Base-by-base conservation (phyloP, 2,113 vertebrate species). In the Andinoacara biseriatus region DNA sequence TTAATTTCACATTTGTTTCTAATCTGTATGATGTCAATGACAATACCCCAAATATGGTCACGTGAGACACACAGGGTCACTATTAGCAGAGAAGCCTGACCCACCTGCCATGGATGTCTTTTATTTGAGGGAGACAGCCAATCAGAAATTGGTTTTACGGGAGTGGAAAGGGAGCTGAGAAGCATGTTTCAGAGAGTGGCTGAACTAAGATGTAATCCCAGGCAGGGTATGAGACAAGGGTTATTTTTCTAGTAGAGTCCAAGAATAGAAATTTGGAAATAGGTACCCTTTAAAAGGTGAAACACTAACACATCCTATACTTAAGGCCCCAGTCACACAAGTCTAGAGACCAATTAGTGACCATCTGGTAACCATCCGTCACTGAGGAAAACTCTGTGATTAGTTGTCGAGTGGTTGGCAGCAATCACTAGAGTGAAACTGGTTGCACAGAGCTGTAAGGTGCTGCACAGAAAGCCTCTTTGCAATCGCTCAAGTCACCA, bases 141-240 rank as follows among this genome's bases (percentile, higher is more conserved):
- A 62, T 63, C 33, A 63, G 10, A 63, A 63, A 22, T n/a, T n/a
- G 33, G 38, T 14, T 38, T 62, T n/a, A 22, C n/a, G 60, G 33
- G 60, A 38, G 31, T 62, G 18, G 5, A n/a, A 62, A 38, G 33
- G 60, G 35, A 61, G 17, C 20, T 14, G 0, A 63, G n/a, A 35
- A 38, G 5, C 61, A 38, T 38, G 0, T 38, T 63, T 63, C 10
- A 38, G 3, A 14, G 20, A 63, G 61, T n/a, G 17, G 11, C 20
- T 67, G 10, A 72, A 72, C 24, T 52, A 20, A 54, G 52, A 54
- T 3, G 20, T 17, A 31, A 6, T 10, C 26, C 46, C 3, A 31
- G 10, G 67, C 11, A 26, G 24, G 13, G 26, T 8, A n/a, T n/a
- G 52, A 72, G 46, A 72, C 11, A 9, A 26, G 67, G 67, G 31